phyloP scores from a whole-genome alignment of 2,888 invertebrate genomes.

The Caenorhabditis doughertyi region DNA sequence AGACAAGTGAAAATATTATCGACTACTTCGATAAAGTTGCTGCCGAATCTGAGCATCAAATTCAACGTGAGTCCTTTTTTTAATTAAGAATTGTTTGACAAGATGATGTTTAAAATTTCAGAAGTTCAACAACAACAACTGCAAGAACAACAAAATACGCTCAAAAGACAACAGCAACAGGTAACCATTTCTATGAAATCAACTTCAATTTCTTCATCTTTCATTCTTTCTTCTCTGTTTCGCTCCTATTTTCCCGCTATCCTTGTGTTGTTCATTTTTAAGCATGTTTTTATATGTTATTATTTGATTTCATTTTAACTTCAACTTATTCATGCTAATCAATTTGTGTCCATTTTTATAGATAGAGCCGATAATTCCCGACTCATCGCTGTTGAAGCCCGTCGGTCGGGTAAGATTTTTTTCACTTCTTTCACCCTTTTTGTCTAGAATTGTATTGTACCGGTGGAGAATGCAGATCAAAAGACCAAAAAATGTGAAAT shows the following conservation, averaged over 20 bases:
- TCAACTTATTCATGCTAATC: slow-evolving; percentile 19
- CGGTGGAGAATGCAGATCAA: slow-evolving; percentile 16
- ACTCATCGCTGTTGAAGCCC: slow-evolving; percentile 59
- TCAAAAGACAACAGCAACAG: slow-evolving; percentile 43
- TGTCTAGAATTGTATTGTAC: slow-evolving; percentile 47
- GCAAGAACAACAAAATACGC: slow-evolving; percentile 30
- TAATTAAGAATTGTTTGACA: not conserved
- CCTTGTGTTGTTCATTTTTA: slow-evolving; percentile 31
- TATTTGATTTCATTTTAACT: slow-evolving; percentile 3
- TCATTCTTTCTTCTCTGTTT: slow-evolving; percentile 9
- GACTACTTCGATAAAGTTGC: slow-evolving; percentile 74
- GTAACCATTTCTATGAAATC: slow-evolving; percentile 29
- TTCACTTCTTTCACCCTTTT: not conserved
- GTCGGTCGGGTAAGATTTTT: slow-evolving; percentile 65
- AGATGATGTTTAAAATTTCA: not conserved
- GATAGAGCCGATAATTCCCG: slow-evolving; percentile 49
- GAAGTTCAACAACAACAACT: slow-evolving; percentile 45
- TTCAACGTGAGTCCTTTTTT: slow-evolving; percentile 39
- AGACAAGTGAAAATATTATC: slow-evolving; percentile 77
- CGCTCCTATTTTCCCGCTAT: slow-evolving; percentile 44
- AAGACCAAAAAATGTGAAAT: not conserved
- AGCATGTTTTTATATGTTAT: not conserved
- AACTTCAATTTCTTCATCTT: not conserved
- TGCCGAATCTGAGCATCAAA: slow-evolving; percentile 63
- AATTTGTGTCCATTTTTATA: slow-evolving; percentile 53